Percentiles rank a stretch among this genome's conserved stretches.
These are phyloP conservation scores for Drosophila ohnishii DNA, from an alignment of 1,140 invertebrate species.

Conservation along the genomic window DNA sequence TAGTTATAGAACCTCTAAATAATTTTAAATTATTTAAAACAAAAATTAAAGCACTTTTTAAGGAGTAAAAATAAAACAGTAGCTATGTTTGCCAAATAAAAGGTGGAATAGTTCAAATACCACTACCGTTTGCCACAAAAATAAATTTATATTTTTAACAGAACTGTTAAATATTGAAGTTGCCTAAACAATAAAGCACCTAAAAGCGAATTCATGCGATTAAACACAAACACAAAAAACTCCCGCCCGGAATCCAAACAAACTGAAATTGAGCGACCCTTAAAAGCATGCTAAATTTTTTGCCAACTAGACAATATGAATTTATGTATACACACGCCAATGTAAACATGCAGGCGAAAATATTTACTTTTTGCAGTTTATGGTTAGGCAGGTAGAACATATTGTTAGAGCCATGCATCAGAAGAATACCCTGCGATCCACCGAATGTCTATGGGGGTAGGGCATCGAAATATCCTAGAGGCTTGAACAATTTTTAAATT, in stretches of 20 bases:
- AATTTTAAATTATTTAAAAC: not conserved
- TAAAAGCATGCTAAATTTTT: slow-evolving; percentile 38
- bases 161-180: slow-evolving; percentile 6
- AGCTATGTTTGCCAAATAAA: not conserved
- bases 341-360: slow-evolving; percentile 35
- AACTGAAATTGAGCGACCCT: slow-evolving; percentile 28
- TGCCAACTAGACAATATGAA: slow-evolving; percentile 40
- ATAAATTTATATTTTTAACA: not conserved
- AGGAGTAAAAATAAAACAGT: not conserved
- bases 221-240: slow-evolving; percentile 13
- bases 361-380: slow-evolving; percentile 31
- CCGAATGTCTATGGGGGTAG: not conserved
- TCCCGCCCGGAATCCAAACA: slow-evolving; percentile 1
- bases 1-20: not conserved
- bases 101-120: not conserved
- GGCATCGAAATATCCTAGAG: not conserved
- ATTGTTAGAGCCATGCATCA: slow-evolving; percentile 2
- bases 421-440: not conserved
- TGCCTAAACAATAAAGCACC: not conserved
- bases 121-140: not conserved
- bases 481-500: slow-evolving; percentile 31
- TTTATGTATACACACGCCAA: slow-evolving; percentile 24
- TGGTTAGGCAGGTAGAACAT: slow-evolving; percentile 28
- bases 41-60: not conserved
- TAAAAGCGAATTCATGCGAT: slow-evolving; percentile 20